Conservation (phyloP, 1,140 invertebrate species). For the Pseudomyrmex cubaensis region DNA sequence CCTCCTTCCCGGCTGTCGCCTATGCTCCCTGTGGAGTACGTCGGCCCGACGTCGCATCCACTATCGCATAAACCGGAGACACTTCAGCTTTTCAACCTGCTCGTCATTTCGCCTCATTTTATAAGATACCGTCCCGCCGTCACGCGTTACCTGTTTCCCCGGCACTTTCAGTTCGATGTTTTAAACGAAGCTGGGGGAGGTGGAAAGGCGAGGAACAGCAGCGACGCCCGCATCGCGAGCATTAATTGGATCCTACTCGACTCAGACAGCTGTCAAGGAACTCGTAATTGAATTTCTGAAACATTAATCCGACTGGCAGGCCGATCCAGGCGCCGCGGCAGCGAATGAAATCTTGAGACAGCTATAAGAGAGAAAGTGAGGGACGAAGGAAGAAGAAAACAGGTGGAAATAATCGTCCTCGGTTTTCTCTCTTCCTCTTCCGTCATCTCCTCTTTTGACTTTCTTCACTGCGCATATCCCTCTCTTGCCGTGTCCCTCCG, state of each 20-base stretch:
- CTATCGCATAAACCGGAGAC: conserved; percentile 45
- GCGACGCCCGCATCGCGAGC: conserved; percentile 66
- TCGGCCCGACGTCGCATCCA: conserved; percentile 22
- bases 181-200: conserved; percentile 5
- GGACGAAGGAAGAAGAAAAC: conserved; percentile 14
- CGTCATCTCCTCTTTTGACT: neutral
- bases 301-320: conserved; percentile 70
- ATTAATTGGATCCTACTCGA: conserved; percentile 73
- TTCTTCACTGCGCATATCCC: neutral
- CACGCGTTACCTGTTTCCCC: conserved; percentile 37
- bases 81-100: conserved; percentile 36
- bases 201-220: neutral
- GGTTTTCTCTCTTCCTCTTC: neutral
- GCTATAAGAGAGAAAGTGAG: conserved; percentile 38
- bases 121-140: conserved; percentile 9
- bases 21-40: neutral
- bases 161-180: conserved; percentile 37
- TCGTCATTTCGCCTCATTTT: conserved; percentile 57
- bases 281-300: conserved; percentile 73
- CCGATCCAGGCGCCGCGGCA: conserved; percentile 38
- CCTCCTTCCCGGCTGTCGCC: neutral
- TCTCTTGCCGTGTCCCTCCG: neutral
- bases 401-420: conserved; percentile 46
- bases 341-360: conserved; percentile 59
- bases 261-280: conserved; percentile 65